Evolutionary conservation across 2,797 vertebrate genomes (phyloP), one percentile per base, ranked within the genome.

Genomic region (Dallia pectoralis): DNA sequence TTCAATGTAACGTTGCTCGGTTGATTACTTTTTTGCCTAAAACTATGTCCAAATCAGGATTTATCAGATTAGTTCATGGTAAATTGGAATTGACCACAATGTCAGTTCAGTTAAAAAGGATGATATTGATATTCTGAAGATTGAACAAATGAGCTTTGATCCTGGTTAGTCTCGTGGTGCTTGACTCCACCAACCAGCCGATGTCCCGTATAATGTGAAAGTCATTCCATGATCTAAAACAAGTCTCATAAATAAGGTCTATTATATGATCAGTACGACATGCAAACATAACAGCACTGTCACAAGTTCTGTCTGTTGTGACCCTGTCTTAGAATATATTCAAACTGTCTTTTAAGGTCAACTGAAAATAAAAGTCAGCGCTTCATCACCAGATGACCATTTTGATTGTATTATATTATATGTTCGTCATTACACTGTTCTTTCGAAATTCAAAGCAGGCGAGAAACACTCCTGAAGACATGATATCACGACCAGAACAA

Each of bases 121-220:
- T n/a, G 19, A 22, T 19, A 56, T n/a, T 56, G 51, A 56, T 25
- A 3, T 56, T 22, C 7, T 56, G 2, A 56, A 22, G 22, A 49
- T 19, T 15, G 48, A 49, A 49, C 48, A 56, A 56, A n/a, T 56
- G 4, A 56, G 51, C 8, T 56, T 22, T n/a, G 51, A 11, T 56
- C 19, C 53, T 33, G 33, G 53, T 32, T 40, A 27, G 33, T 25
- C 22, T 62, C 44, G 56, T 61, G 22, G 44, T 19, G 33, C 56
- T 71, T 71, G 14, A 65, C 33, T 77, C 30, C 71, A 48, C 32
- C 69, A 68, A 6, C 53, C 18, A 49, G 47, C 47, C 66, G 69
- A 6, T 32, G 71, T 30, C 6, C 22, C 69, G 61, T 73, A 18
- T 47, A 75, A 69, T 48, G 33, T 68, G 51, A 56, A 22, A 71